phyloP scores from a whole-genome alignment of 2,797 vertebrate genomes.

The Lutjanus argentimaculatus region DNA sequence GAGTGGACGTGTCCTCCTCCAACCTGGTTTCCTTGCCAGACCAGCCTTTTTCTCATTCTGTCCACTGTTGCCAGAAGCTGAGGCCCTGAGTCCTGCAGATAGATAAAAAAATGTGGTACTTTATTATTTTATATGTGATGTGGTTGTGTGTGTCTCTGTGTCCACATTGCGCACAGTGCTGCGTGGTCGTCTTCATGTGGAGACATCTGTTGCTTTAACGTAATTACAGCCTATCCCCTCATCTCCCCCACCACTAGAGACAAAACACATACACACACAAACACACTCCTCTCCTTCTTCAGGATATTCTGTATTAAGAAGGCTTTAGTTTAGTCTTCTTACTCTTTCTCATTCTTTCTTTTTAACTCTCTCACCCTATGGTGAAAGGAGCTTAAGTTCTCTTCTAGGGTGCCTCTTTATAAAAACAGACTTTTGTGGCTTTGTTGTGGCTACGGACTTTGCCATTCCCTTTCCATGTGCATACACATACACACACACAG shows the following conservation, averaged over 20 bases:
- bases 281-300: not conserved
- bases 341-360: slow-evolving; percentile 21
- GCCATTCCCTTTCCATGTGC: slow-evolving; percentile 42
- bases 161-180: slow-evolving; percentile 55
- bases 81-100: slow-evolving; percentile 26
- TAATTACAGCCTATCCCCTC: slow-evolving; percentile 79
- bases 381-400: slow-evolving; percentile 29
- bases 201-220: slow-evolving; percentile 83
- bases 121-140: slow-evolving; percentile 61
- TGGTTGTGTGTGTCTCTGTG: slow-evolving; percentile 64
- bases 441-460: slow-evolving; percentile 73
- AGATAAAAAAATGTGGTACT: slow-evolving; percentile 38
- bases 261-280: slow-evolving; percentile 33
- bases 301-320: slow-evolving; percentile 14
- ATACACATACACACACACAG: slow-evolving; percentile 44
- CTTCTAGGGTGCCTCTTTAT: slow-evolving; percentile 38
- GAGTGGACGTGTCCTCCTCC: slow-evolving; percentile 12
- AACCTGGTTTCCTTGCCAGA: slow-evolving; percentile 52
- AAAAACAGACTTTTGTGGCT: slow-evolving; percentile 59
- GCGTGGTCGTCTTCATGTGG: slow-evolving; percentile 79
- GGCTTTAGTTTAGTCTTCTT: not conserved
- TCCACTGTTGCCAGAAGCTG: slow-evolving; percentile 37
- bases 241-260: slow-evolving; percentile 53
- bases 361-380: slow-evolving; percentile 27
- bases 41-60: slow-evolving; percentile 36